Evolutionary conservation across 2,888 invertebrate genomes (phyloP).

Genomic region (Sphinx pinastri): DNA sequence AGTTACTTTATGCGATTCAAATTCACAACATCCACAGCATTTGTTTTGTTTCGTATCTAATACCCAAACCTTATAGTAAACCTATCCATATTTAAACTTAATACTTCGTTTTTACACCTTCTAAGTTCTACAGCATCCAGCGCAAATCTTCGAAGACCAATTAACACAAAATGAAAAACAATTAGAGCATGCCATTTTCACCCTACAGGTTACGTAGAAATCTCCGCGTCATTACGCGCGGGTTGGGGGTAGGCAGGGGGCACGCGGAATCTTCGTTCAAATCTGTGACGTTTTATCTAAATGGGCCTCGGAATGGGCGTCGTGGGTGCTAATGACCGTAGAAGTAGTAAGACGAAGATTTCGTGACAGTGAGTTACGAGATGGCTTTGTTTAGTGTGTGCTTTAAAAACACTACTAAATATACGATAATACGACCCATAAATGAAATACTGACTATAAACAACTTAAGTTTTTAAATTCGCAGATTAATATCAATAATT

Average conservation of each 20-base stretch:
- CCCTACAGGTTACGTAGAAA: constrained; percentile 54
- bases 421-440: too few relatives aligned
- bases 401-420: background rate
- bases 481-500: too few relatives aligned
- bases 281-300: constrained; percentile 84
- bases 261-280: constrained; percentile 74
- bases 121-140: too few relatives aligned
- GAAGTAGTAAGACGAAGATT: constrained; percentile 74
- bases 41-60: too few relatives aligned
- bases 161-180: constrained; percentile 24
- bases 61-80: too few relatives aligned
- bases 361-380: constrained; percentile 62
- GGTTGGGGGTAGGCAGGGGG: constrained; percentile 38
- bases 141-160: background rate
- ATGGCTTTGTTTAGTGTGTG: constrained; percentile 32
- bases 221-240: constrained; percentile 81
- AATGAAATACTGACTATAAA: too few relatives aligned
- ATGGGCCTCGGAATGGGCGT: constrained; percentile 81
- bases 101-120: too few relatives aligned
- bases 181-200: constrained; percentile 17
- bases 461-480: too few relatives aligned
- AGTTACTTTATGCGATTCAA: too few relatives aligned
- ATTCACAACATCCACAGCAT: too few relatives aligned
- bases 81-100: too few relatives aligned
- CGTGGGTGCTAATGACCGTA: constrained; percentile 80